Base-by-base conservation (phyloP, 2,797 vertebrate genomes). In the Rhadinocentrus ornatus region DNA sequence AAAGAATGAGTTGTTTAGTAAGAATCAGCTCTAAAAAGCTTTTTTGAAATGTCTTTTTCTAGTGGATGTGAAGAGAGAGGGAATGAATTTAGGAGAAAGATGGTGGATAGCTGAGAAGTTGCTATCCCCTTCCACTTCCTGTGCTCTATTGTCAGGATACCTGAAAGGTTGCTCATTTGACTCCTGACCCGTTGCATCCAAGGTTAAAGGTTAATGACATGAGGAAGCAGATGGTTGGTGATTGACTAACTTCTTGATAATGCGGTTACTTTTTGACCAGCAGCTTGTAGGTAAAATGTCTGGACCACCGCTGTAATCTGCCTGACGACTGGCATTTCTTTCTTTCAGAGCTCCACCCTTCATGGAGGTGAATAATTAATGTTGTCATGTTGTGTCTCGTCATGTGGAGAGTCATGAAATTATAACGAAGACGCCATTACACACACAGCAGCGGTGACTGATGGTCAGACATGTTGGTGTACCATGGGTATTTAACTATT, bases 401-500 rank as follows among this genome's bases (percentile, higher is more conserved):
- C 8, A 67, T 56, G 83, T 71, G 69, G 75, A 73, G 86, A 72
- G 74, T 92, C 92, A 93, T 94, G 75, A 94, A 94, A 93, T 86
- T 88, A 88, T 93, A 93, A 93, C 74, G 81, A 91, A 75, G 83
- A 61, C 29, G 59, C 69, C 5, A 35, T 78, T 57, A 61, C 66
- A 31, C 48, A 46, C 68, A 37, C 52, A 57, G n/a, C 8, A 9
- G 53, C 34, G 10, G 60, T 16, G 26, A 24, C 63, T 4, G 50
- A 55, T 26, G 57, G 81, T 62, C 86, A 67, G 82, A 77, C 77
- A 27, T 0, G 18, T 78, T 39, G 60, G 80, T 58, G 84, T 35
- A 58, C 75, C 75, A 7, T 15, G 71, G 74, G 64, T 91, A 73
- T 91, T 93, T 91, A 93, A 93, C 73, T 88, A 94, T 93, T 93